Evolutionary conservation across 2,113 vertebrate genomes (phyloP).

Genomic region (Ascaphus truei): DNA sequence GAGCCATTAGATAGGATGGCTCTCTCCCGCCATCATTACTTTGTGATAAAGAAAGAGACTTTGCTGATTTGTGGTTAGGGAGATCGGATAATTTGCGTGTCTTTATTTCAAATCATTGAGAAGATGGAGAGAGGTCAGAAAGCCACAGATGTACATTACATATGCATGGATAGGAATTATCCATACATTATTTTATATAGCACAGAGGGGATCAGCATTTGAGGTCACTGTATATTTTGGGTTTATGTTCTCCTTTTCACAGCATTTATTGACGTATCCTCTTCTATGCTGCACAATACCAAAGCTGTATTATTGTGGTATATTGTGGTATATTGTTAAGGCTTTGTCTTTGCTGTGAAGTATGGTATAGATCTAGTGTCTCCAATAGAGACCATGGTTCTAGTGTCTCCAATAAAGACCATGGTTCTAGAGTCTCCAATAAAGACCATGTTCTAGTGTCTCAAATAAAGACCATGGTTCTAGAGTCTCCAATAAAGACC

Average conservation of each 20-base stretch:
- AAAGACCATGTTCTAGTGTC: no score
- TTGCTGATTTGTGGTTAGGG: conserved; percentile 50
- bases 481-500: no score
- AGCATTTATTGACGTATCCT: no score
- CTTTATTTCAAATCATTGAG: conserved; percentile 38
- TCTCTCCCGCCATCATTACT: conserved; percentile 41
- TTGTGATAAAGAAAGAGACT: conserved; percentile 32
- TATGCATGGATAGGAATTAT: conserved; percentile 24
- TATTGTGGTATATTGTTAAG: no score
- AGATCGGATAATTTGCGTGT: conserved; percentile 30
- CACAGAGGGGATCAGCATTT: background rate
- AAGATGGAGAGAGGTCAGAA: conserved; percentile 19
- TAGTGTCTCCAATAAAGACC: no score
- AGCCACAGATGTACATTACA: conserved; percentile 26
- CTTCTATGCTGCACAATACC: no score
- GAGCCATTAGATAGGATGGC: conserved; percentile 36
- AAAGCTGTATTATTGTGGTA: no score
- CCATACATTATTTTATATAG: conserved; percentile 19
- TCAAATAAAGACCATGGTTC: no score
- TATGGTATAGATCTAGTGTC: no score
- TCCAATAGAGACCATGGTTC: no score
- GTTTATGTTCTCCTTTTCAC: background rate
- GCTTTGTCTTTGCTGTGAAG: no score
- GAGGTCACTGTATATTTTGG: background rate
- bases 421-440: no score